These are phyloP conservation scores for Gouania willdenowi DNA, from an alignment of 2,797 vertebrate genomes.

Conservation along the genomic window DNA sequence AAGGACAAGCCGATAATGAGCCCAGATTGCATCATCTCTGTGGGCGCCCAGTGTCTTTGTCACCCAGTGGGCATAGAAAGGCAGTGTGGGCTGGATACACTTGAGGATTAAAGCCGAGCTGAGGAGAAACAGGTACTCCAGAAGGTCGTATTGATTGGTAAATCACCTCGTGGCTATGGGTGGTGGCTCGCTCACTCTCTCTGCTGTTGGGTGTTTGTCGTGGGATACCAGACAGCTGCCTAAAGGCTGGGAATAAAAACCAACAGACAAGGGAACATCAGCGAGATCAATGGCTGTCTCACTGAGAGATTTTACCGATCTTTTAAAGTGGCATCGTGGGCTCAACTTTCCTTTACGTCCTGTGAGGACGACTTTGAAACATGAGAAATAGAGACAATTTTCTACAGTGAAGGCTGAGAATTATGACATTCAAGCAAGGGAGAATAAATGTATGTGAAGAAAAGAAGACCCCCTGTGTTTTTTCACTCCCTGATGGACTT, in stretches of 20 bases:
- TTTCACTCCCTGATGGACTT: slow-evolving; percentile 36
- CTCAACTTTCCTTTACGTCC: slow-evolving; percentile 23
- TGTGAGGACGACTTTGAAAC: too few species aligned
- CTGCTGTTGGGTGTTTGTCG: slow-evolving; percentile 50
- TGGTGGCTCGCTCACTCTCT: slow-evolving; percentile 40
- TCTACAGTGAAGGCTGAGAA: slow-evolving; percentile 19
- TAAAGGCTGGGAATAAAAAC: slow-evolving; percentile 52
- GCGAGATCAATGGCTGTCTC: slow-evolving; percentile 67
- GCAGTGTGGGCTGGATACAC: slow-evolving; percentile 23
- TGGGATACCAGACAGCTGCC: slow-evolving; percentile 54
- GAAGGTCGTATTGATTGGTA: slow-evolving; percentile 74
- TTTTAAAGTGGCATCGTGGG: slow-evolving; percentile 48
- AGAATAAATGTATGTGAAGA: slow-evolving; percentile 30
- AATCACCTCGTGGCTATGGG: slow-evolving; percentile 50
- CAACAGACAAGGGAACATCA: slow-evolving; percentile 49
- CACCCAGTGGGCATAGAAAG: slow-evolving; percentile 47
- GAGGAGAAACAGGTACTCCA: slow-evolving; percentile 26
- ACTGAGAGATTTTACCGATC: slow-evolving; percentile 49
- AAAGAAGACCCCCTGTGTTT: slow-evolving; percentile 36
- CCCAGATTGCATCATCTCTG: slow-evolving; percentile 43
- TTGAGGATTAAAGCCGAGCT: slow-evolving; percentile 27
- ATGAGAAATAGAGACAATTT: slow-evolving; percentile 13
- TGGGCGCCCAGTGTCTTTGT: slow-evolving; percentile 34
- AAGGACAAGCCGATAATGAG: slow-evolving; percentile 55
- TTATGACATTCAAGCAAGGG: slow-evolving; percentile 21